These are phyloP conservation scores for Erinaceus europaeus DNA, from an alignment of 2,113 vertebrate genomes.

Conservation along the genomic window DNA sequence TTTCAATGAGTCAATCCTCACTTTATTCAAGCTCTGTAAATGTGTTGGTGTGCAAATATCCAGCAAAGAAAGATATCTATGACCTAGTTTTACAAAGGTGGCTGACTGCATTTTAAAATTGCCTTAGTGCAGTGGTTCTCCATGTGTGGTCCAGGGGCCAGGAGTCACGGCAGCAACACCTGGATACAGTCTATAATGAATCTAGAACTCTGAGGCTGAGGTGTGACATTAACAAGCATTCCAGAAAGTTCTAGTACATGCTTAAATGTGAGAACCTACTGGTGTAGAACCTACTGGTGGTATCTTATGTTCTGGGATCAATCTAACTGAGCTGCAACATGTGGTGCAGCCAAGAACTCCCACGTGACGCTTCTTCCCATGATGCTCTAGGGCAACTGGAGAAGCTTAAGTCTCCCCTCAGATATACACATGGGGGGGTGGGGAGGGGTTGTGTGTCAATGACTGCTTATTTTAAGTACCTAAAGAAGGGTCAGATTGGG, in stretches of 20 bases:
- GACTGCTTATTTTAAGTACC: neutral
- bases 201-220: neutral
- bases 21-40: constrained; percentile 3
- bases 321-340: neutral
- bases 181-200: neutral
- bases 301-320: neutral
- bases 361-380: neutral
- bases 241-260: neutral
- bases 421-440: neutral
- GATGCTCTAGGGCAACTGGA: neutral
- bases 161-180: neutral
- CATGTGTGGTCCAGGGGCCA: neutral
- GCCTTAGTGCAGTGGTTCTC: neutral
- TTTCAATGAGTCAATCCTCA: neutral
- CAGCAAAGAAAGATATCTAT: neutral
- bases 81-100: neutral
- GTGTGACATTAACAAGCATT: neutral
- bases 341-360: neutral
- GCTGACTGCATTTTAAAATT: neutral
- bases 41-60: neutral
- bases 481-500: no score
- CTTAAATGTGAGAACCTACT: neutral
- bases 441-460: neutral
- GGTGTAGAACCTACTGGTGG: neutral
- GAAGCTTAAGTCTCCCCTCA: neutral